A percentile compares a stretch with the other conserved stretches of the same genome.
These are phyloP conservation scores for Heliopora coerulea DNA, from an alignment of 92 coral and sea anemone species.

Conservation along the genomic window DNA sequence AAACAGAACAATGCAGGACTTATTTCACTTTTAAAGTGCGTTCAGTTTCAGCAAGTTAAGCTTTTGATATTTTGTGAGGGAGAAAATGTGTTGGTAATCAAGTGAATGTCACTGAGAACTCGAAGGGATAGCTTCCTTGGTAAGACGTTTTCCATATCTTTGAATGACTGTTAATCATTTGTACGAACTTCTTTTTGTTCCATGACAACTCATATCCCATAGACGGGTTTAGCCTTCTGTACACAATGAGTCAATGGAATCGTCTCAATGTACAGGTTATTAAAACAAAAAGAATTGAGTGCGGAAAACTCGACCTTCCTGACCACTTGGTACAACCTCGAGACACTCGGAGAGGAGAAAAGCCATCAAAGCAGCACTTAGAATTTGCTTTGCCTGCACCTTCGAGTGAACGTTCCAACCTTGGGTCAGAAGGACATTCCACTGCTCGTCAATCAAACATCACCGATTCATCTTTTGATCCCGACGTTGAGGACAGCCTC, in stretches of 20 bases:
- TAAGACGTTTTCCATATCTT: too few relatives aligned
- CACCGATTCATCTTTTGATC: not conserved
- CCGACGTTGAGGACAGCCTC: constrained; percentile 1
- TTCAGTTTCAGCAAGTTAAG: not conserved
- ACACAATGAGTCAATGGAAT: constrained; percentile 29
- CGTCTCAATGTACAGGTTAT: constrained; percentile 25
- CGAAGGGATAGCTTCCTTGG: too few relatives aligned
- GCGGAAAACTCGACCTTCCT: constrained; percentile 12
- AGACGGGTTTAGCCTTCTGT: constrained; percentile 2
- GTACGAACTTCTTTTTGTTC: too few relatives aligned
- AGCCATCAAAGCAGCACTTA: not conserved
- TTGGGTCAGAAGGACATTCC: not conserved
- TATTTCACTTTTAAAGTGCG: constrained; percentile 31
- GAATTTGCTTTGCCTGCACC: not conserved
- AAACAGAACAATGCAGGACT: constrained; percentile 26
- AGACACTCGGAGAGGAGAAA: not conserved
- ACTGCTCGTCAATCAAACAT: not conserved
- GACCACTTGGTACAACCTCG: not conserved
- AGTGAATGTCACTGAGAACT: not conserved
- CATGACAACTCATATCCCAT: not conserved
- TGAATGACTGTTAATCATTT: too few relatives aligned
- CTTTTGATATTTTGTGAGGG: not conserved
- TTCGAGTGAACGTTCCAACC: not conserved
- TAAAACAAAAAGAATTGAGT: constrained; percentile 13
- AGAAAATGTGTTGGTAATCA: not conserved